Conservation (phyloP, 2,797 vertebrate species). For the Hylomyscus alleni region DNA sequence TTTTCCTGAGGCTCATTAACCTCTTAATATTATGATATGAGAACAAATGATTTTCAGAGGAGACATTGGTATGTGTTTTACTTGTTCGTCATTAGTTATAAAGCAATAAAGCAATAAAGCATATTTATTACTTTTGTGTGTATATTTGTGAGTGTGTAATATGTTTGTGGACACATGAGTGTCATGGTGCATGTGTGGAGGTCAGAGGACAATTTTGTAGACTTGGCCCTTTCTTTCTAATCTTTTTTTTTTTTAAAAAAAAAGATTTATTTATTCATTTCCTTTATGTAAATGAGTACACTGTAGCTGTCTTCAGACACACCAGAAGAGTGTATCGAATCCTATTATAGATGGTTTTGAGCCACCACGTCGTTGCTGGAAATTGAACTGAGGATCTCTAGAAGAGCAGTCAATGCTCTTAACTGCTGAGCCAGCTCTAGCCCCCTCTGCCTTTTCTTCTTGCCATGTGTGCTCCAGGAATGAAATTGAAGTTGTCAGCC, state of each 20-base stretch:
- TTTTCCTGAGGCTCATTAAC: background rate
- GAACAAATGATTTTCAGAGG: constrained; percentile 51
- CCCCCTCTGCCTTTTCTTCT: background rate
- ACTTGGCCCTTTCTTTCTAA: background rate
- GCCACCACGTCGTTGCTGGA: background rate
- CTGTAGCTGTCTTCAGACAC: too few relatives aligned
- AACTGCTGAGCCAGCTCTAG: background rate
- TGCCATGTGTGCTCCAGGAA: background rate
- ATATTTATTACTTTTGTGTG: background rate
- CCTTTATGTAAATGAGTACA: too few relatives aligned
- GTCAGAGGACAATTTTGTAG: background rate
- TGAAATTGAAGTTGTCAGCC: background rate
- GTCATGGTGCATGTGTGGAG: background rate
- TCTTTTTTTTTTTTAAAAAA: too few relatives aligned
- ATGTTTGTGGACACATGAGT: background rate
- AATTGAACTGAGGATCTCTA: background rate
- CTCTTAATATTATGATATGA: constrained; percentile 32
- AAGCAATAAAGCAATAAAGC: constrained; percentile 40
- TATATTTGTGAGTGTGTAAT: background rate
- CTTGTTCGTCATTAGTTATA: constrained; percentile 44
- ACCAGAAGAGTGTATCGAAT: background rate
- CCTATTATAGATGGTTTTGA: background rate
- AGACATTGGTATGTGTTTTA: constrained; percentile 35
- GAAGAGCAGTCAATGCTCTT: background rate
- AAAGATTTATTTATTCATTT: too few relatives aligned